These are phyloP conservation scores for Rhinophrynus dorsalis DNA, from an alignment of 2,797 vertebrate genomes.

Conservation along the genomic window DNA sequence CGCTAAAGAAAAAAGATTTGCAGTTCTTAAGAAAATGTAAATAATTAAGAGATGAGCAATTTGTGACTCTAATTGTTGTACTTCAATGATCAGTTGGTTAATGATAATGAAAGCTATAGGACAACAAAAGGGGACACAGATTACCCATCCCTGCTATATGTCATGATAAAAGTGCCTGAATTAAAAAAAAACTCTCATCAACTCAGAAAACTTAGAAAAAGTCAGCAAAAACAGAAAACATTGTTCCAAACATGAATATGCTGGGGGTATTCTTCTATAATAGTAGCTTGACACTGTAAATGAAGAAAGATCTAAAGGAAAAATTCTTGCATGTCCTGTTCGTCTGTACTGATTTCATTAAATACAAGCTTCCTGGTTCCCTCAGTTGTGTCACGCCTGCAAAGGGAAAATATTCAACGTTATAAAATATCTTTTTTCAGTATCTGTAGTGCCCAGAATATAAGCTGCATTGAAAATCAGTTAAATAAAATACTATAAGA, in stretches of 20 bases:
- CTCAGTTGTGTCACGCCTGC: constrained; percentile 66
- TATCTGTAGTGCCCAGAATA: no score
- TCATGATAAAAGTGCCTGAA: constrained; percentile 1
- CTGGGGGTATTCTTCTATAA: constrained; percentile 64
- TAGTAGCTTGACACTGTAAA: constrained; percentile 54
- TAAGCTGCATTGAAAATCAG: no score
- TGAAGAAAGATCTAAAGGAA: constrained; percentile 65
- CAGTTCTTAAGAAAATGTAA: constrained; percentile 4
- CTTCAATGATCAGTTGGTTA: no score
- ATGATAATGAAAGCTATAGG: no score
- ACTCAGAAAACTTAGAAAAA: not conserved
- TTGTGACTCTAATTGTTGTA: no score
- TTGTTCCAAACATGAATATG: constrained; percentile 62
- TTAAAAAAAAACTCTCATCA: not conserved
- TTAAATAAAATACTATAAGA: no score
- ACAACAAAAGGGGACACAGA: no score
- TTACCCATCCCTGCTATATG: no score
- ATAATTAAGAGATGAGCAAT: not conserved
- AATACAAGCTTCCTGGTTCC: constrained; percentile 56
- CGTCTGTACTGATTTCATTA: constrained; percentile 59
- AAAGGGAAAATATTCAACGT: constrained; percentile 44
- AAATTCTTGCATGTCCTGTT: constrained; percentile 70
- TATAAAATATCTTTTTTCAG: no score
- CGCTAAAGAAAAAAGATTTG: constrained; percentile 1
- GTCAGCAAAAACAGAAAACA: constrained; percentile 70